Evolutionary conservation across 2,797 vertebrate genomes (phyloP), one percentile per base, ranked within the genome.

Genomic region (Eleutherodactylus coqui): DNA sequence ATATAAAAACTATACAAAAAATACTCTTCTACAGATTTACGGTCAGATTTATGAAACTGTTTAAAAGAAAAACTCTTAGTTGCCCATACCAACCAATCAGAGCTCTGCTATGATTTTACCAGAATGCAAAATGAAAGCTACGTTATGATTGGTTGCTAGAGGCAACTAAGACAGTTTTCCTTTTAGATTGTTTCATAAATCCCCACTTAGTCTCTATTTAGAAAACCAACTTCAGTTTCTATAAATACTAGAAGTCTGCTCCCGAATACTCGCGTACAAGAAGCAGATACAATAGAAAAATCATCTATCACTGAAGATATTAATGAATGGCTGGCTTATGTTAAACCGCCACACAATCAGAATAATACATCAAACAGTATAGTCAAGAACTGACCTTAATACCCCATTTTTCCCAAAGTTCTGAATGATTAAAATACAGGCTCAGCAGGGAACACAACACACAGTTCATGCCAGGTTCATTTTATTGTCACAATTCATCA

Each of bases 381-480:
- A 70, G 79, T 69, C 60, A 82, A 69, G 47, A 16, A n/a, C 67
- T 83, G 81, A 83, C 45, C 64, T 73, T 73, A 55, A 58, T 55
- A 29, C 47, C 45, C 75, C n/a, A 19, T 32, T 51, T 81, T 51
- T 70, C 36, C 24, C 69, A 47, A 55, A 75, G 70, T 41, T 60
- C 29, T 76, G 19, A 84, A 47, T 75, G 38, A 84, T 73, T 84
- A 76, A 76, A 84, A 75, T 75, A 49, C 27, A 29, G 29, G 19
- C 27, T 4, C 27, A 41, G 49, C 81, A 73, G 38, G 53, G 51
- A 83, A 60, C 49, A 72, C 69, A 83, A 83, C 38, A 45, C 51
- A 75, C 81, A 58, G 17, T 83, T 83, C 67, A 75, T 58, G 51
- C 51, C 81, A 58, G 69, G 81, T 84, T 84, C 82, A 75, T 75